Evolutionary conservation across 2,888 invertebrate species (phyloP).

Genomic region (Epirrhoe alternata): DNA sequence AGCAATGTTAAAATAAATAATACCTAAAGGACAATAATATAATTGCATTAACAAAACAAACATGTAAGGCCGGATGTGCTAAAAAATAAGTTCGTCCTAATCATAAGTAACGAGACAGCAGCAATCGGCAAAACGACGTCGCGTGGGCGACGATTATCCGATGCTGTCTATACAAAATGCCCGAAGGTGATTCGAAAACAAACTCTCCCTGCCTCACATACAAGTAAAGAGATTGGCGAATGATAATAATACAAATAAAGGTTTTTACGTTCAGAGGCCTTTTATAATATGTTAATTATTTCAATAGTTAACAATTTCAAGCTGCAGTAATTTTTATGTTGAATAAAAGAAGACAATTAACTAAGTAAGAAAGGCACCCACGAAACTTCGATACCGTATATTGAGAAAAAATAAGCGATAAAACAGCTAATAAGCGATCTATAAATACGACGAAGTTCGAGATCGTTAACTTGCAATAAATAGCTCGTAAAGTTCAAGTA

Average conservation of each 20-base stretch:
- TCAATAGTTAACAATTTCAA: too few species aligned
- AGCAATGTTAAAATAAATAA: background rate
- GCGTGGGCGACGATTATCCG: conserved; percentile 71
- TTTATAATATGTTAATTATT: too few species aligned
- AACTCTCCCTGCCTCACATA: conserved; percentile 5
- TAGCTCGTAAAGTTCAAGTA: conserved; percentile 60
- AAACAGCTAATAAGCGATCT: conserved; percentile 53
- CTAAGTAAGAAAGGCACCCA: conserved; percentile 11
- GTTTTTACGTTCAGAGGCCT: too few species aligned
- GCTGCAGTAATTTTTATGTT: background rate
- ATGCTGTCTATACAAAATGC: conserved; percentile 64
- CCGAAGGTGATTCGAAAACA: conserved; percentile 50
- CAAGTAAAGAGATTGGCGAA: too few species aligned
- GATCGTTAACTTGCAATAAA: conserved; percentile 55
- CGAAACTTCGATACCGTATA: conserved; percentile 35
- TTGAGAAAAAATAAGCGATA: conserved; percentile 53
- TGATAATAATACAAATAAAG: too few species aligned
- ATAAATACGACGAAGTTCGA: conserved; percentile 56
- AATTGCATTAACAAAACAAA: conserved; percentile 25
- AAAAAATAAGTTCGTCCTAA: conserved; percentile 55
- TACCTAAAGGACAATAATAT: background rate
- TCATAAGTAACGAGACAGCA: conserved; percentile 69
- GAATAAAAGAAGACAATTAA: conserved; percentile 12
- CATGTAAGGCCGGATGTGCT: conserved; percentile 32
- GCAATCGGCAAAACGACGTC: conserved; percentile 61